Evolutionary conservation across 2,888 invertebrate species (phyloP), one percentile per base, ranked within the genome.

Genomic region (Archips crataeganus): DNA sequence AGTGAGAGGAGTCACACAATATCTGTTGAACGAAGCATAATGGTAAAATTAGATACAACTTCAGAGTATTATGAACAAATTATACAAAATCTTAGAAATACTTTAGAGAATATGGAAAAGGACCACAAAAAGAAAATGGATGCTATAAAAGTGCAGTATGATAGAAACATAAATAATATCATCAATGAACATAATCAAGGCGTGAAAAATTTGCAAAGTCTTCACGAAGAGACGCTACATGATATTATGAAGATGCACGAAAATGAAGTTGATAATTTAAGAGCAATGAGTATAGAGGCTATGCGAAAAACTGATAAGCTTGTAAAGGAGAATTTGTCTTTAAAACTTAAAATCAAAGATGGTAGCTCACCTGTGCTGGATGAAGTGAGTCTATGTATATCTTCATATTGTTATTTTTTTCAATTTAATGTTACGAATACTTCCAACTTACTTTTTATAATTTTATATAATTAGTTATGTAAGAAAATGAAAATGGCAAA

Each of bases 121-220:
- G 88, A 91, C 78, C 91, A 90, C 70, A 90, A 90, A 76, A 90
- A 87, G 76, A 93, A 90, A 84, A 85, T 93, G 45, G 89, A 92
- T 63, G 90, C 90, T 4, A 86, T 95, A 59, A 95, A 95, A 86
- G 78, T 86, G 15, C 95, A 95, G 79, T 95, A 95, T 77, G 95
- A 95, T 49, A 89, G 84, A 77, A 94, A 95, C 68, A 92, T 95
- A 63, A 94, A 94, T 79, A 93, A 87, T 75, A 90, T 95, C 70
- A 87, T 95, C 36, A 94, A 93, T 71, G 93, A 95, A 79, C 95
- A 95, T 77, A 94, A 95, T 79, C 90, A 91, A 76, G 95, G 95
- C n/a, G 94, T 96, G 3, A 90, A 89, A 77, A 94, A 90, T 77
- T 90, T 95, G 79, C 95, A 95, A 83, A 88, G 85, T 75, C 87